These are phyloP conservation scores for Dorcus hopei DNA, from an alignment of 2,888 invertebrate genomes.

Conservation along the genomic window DNA sequence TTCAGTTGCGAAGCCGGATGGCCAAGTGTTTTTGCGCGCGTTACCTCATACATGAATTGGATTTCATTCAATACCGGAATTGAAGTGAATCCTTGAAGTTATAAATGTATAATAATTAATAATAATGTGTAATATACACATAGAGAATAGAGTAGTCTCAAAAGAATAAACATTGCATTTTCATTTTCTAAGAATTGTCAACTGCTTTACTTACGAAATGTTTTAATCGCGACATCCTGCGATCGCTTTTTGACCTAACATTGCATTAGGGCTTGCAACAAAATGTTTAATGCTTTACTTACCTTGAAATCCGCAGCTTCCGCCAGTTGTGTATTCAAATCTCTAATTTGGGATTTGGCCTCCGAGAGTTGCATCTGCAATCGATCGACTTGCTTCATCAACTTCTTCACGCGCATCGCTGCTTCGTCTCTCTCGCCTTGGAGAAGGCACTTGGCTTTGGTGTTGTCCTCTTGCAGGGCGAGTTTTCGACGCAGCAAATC, in stretches of 20 bases:
- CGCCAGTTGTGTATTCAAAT: conserved; percentile 79
- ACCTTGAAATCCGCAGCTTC: conserved; percentile 87
- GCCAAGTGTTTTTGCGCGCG: too few species aligned
- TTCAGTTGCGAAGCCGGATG: too few species aligned
- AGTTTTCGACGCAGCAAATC: conserved; percentile 86
- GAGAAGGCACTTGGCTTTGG: conserved; percentile 59
- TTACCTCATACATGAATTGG: too few species aligned
- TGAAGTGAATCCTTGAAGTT: too few species aligned
- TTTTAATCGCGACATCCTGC: too few species aligned
- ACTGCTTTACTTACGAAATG: conserved; percentile 45
- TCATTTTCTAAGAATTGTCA: too few species aligned
- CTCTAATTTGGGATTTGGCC: conserved; percentile 75
- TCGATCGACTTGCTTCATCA: conserved; percentile 80
- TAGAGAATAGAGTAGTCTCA: too few species aligned
- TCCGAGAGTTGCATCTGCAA: conserved; percentile 76
- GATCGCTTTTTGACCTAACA: too few species aligned
- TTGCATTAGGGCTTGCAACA: background rate
- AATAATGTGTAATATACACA: too few species aligned
- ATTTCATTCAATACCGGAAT: too few species aligned
- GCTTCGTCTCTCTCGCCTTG: conserved; percentile 71
- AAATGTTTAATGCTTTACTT: conserved; percentile 10
- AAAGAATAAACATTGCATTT: too few species aligned
- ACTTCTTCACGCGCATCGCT: conserved; percentile 68
- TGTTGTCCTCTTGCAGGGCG: conserved; percentile 75
- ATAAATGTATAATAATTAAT: too few species aligned